Percentiles rank a stretch among this genome's conserved stretches.
Conservation (phyloP, 2,113 vertebrate species). For the Nycticorax nycticorax region DNA sequence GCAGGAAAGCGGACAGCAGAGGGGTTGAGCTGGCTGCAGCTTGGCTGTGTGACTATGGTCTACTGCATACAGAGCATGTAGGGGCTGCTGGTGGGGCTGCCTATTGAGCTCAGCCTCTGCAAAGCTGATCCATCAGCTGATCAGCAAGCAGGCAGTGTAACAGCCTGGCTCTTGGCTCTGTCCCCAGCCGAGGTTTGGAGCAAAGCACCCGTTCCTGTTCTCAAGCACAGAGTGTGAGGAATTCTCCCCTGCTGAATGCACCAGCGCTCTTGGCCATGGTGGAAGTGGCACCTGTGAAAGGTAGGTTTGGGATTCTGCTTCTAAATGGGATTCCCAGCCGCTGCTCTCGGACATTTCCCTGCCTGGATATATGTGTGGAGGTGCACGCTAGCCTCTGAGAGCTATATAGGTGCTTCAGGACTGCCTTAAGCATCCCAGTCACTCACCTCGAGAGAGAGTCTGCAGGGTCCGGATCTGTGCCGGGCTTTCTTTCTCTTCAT, state of each 20-base stretch:
- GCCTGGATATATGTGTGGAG: not conserved
- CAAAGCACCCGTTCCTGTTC: not conserved
- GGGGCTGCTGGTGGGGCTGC: not conserved
- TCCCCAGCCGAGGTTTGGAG: not conserved
- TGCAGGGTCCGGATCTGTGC: not conserved
- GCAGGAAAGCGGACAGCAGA: not conserved
- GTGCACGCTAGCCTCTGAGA: not conserved
- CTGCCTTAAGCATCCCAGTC: no score
- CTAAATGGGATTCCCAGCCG: not conserved
- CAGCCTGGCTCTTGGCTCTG: not conserved
- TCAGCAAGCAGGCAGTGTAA: not conserved
- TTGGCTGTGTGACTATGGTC: not conserved
- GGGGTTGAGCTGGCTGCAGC: not conserved
- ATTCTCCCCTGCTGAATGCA: not conserved
- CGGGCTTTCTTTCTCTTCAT: not conserved
- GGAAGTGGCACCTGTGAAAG: not conserved
- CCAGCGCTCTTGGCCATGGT: not conserved
- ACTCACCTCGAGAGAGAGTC: not conserved
- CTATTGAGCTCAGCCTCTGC: not conserved
- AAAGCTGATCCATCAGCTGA: not conserved
- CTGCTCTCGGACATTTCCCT: not conserved
- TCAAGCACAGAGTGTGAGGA: not conserved
- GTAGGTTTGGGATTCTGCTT: not conserved
- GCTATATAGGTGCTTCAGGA: not conserved
- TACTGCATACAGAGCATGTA: not conserved